Evolutionary conservation across 2,888 invertebrate genomes (phyloP).

Genomic region (Oxycera nigricornis): DNA sequence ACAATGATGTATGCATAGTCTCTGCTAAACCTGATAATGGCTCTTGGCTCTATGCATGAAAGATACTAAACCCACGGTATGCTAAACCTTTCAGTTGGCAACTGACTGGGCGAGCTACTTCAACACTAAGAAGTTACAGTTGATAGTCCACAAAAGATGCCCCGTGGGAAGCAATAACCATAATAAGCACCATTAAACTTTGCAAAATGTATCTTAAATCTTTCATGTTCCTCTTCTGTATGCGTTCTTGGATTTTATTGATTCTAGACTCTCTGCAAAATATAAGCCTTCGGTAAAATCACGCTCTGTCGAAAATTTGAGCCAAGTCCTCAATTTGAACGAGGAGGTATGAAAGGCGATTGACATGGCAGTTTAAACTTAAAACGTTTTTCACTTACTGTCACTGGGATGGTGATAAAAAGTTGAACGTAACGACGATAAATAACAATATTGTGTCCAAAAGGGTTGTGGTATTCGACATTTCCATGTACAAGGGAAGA

Average conservation of each 20-base stretch:
- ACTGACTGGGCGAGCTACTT: not conserved
- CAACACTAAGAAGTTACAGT: not conserved
- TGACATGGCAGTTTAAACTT: not conserved
- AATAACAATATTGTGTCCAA: not conserved
- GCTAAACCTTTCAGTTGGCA: not conserved
- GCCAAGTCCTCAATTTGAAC: not conserved
- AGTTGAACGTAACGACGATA: not conserved
- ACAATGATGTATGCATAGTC: too few species aligned
- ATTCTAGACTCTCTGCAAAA: not conserved
- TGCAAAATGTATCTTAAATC: not conserved
- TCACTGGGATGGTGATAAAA: not conserved
- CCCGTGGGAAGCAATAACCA: not conserved
- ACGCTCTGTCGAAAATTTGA: not conserved
- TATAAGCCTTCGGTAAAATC: not conserved
- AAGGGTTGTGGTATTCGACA: not conserved
- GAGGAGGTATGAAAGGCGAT: not conserved
- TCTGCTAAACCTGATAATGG: not conserved
- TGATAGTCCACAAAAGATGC: too few species aligned
- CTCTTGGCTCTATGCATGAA: not conserved
- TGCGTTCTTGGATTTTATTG: conserved; percentile 3
- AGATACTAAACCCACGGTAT: not conserved
- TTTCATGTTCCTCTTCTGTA: not conserved
- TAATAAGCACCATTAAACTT: too few species aligned
- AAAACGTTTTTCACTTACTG: not conserved
- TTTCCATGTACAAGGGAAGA: not conserved